Percentiles rank a stretch among this genome's conserved stretches.
These are phyloP conservation scores for Ganaspis sp. DNA, from an alignment of 1,140 invertebrate genomes.

Conservation along the genomic window DNA sequence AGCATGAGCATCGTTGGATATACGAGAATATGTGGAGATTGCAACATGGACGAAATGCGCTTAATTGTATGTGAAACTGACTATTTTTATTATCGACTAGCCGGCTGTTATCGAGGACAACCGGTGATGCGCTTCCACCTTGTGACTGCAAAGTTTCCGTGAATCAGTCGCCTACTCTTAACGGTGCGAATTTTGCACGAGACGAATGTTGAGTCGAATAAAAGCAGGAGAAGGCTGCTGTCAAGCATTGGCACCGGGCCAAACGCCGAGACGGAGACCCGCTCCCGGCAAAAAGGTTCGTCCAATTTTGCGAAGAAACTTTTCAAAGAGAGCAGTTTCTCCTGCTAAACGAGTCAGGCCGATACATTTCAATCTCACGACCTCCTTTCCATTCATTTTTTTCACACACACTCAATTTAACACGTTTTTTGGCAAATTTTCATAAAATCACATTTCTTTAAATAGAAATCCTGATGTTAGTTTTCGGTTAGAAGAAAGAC, in stretches of 20 bases:
- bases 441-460: no score
- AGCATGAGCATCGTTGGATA: conserved; percentile 4
- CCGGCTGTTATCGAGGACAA: conserved; percentile 26
- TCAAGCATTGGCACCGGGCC: neutral
- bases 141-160: conserved; percentile 14
- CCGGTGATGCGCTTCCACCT: conserved; percentile 13
- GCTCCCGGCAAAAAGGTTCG: neutral
- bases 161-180: conserved; percentile 28
- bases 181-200: conserved; percentile 49
- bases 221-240: conserved; percentile 14
- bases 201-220: conserved; percentile 41
- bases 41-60: conserved; percentile 20
- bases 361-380: neutral
- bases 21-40: conserved; percentile 14
- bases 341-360: neutral
- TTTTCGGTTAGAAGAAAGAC: no score
- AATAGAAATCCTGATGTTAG: no score
- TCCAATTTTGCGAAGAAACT: neutral
- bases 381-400: neutral
- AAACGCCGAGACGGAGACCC: neutral
- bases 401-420: neutral
- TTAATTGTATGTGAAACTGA: conserved; percentile 48
- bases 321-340: conserved; percentile 17
- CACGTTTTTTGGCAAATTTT: neutral
- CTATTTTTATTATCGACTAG: conserved; percentile 43